These are phyloP conservation scores for Vidua macroura DNA, from an alignment of 2,113 vertebrate genomes.

Conservation along the genomic window DNA sequence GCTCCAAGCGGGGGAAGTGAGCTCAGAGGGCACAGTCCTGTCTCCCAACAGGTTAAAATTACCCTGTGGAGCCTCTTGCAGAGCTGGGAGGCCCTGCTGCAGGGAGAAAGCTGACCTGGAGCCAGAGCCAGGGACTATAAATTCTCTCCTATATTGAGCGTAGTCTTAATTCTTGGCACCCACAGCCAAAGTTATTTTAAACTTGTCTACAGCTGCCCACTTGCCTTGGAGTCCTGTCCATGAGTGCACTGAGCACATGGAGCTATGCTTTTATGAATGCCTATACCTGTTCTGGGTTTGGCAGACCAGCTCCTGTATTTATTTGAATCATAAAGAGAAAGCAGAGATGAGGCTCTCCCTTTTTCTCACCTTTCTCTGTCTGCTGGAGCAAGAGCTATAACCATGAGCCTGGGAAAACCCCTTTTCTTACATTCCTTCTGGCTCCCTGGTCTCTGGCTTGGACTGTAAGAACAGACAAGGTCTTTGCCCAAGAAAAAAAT, in stretches of 20 bases:
- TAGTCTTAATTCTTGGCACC: conserved; percentile 49
- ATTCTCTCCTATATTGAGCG: conserved; percentile 1
- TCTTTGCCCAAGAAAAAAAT: neutral
- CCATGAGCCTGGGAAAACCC: neutral
- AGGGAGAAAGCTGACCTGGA: neutral
- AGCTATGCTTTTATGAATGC: neutral
- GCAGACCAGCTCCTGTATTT: neutral
- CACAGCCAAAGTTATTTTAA: conserved; percentile 46
- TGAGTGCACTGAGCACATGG: neutral
- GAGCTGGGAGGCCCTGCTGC: neutral
- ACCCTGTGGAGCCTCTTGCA: neutral
- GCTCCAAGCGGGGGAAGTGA: neutral
- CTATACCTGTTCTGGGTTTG: neutral
- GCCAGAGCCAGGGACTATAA: neutral
- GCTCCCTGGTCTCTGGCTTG: neutral
- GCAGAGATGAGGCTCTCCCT: neutral
- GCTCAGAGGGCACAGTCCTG: neutral
- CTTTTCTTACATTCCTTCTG: neutral
- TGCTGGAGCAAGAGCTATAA: neutral
- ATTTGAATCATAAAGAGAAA: neutral
- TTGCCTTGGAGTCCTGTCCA: neutral
- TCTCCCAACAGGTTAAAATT: neutral
- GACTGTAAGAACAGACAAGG: neutral
- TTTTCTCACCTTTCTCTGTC: neutral
- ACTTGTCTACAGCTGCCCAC: conserved; percentile 14